A percentile compares a stretch with the other conserved stretches of the same genome.
Evolutionary conservation across 2,888 invertebrate genomes (phyloP).

Genomic region (Cylindroiulus punctatus): DNA sequence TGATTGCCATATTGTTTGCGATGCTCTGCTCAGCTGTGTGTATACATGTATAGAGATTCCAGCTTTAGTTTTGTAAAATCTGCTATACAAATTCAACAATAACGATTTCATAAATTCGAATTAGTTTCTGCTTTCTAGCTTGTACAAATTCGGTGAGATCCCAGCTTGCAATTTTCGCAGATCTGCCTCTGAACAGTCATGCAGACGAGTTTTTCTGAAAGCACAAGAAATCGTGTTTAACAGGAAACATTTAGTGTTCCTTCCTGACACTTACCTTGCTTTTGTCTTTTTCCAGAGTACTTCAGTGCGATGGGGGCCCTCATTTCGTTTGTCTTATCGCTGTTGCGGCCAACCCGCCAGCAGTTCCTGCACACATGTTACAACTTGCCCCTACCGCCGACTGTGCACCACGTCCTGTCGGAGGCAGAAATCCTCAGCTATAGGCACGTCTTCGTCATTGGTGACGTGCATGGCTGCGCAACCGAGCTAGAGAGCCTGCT

Average conservation of each 20-base stretch:
- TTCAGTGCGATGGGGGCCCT: conserved; percentile 57
- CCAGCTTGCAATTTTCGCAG: no score
- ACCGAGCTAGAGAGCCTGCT: conserved; percentile 64
- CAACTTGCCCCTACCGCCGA: conserved; percentile 58
- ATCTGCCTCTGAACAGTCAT: no score
- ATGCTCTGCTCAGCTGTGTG: no score
- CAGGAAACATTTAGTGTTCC: not conserved
- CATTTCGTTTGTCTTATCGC: conserved; percentile 55
- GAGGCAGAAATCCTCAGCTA: conserved; percentile 60
- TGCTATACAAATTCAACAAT: no score
- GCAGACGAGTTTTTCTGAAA: no score
- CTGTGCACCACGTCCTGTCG: conserved; percentile 59
- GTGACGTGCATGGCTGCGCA: conserved; percentile 66
- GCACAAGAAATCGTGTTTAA: no score
- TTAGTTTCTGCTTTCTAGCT: no score
- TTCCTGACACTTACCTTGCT: not conserved
- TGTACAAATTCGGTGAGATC: no score
- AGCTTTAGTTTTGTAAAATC: no score
- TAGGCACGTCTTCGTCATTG: conserved; percentile 64
- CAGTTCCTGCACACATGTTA: conserved; percentile 53
- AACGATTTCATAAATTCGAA: no score
- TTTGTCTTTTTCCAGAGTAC: not conserved
- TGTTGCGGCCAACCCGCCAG: conserved; percentile 49
- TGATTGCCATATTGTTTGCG: not conserved
- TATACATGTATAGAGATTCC: no score